A percentile compares a stretch with the other conserved stretches of the same genome.
phyloP scores from a whole-genome alignment of 2,888 invertebrate genomes.

The Lysandra bellargus region DNA sequence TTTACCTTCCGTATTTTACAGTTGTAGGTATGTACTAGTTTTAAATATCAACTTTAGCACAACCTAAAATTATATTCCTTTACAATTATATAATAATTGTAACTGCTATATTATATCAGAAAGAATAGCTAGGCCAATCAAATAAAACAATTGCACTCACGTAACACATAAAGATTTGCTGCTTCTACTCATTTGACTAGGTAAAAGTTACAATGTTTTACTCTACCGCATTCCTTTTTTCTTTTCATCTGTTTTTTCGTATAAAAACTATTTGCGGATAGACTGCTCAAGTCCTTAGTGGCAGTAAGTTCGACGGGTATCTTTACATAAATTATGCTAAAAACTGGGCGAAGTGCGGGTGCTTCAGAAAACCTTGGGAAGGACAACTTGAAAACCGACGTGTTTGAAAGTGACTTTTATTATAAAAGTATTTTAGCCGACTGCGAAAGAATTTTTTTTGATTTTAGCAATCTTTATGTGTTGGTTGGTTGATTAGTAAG shows the following conservation, averaged over 20 bases:
- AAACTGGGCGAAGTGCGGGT: slow-evolving; percentile 24
- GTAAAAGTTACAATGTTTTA: neutral
- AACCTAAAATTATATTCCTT: no score
- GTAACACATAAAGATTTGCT: no score
- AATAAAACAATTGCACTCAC: no score
- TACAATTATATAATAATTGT: no score
- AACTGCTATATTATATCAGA: no score
- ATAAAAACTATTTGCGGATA: slow-evolving; percentile 17
- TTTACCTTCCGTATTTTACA: no score
- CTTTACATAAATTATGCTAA: slow-evolving; percentile 29
- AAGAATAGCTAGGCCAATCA: no score
- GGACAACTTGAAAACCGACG: slow-evolving; percentile 17
- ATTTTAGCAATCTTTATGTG: neutral
- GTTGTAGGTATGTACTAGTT: no score
- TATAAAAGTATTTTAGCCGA: neutral
- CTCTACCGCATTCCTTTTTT: neutral
- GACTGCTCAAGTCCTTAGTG: slow-evolving; percentile 23
- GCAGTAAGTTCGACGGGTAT: slow-evolving; percentile 26
- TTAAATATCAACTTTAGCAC: no score
- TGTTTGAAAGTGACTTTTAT: slow-evolving; percentile 20
- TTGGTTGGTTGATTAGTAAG: no score
- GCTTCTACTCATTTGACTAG: no score
- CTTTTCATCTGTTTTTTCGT: neutral
- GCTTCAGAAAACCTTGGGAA: slow-evolving; percentile 21
- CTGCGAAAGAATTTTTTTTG: neutral